Percentiles rank a stretch among this genome's conserved stretches.
Evolutionary conservation across 2,797 vertebrate genomes (phyloP).

Genomic region (Platalea minor): DNA sequence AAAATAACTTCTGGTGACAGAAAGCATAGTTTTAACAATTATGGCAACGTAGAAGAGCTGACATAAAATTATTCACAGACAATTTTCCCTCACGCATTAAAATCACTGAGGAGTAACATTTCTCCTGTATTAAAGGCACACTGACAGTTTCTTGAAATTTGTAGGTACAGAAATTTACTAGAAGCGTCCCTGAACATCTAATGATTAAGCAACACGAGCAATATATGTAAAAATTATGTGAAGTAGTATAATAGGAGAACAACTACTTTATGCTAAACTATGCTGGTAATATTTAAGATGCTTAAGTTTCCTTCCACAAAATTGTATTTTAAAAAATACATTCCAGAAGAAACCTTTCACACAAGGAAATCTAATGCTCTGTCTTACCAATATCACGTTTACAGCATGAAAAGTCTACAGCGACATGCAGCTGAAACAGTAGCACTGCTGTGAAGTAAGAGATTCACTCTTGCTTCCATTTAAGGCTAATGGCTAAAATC

Average conservation of each 20-base stretch:
- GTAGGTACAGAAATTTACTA: not conserved
- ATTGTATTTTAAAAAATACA: not conserved
- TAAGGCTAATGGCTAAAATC: not conserved
- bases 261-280: not conserved
- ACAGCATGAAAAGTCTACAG: not conserved
- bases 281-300: not conserved
- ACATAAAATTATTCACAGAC: not conserved
- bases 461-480: not conserved
- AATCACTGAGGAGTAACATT: not conserved
- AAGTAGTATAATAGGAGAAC: not conserved
- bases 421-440: not conserved
- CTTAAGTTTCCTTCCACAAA: not conserved
- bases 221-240: not conserved
- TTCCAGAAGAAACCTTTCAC: not conserved
- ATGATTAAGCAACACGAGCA: not conserved
- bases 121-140: not conserved
- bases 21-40: not conserved
- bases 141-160: not conserved
- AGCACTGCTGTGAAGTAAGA: not conserved
- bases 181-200: not conserved
- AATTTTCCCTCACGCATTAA: not conserved
- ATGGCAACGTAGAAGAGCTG: not conserved
- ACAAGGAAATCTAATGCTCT: not conserved
- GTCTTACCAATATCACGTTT: not conserved
- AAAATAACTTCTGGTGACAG: not conserved